phyloP scores from a whole-genome alignment of 2,113 vertebrate species.

The Ammodytes dubius region DNA sequence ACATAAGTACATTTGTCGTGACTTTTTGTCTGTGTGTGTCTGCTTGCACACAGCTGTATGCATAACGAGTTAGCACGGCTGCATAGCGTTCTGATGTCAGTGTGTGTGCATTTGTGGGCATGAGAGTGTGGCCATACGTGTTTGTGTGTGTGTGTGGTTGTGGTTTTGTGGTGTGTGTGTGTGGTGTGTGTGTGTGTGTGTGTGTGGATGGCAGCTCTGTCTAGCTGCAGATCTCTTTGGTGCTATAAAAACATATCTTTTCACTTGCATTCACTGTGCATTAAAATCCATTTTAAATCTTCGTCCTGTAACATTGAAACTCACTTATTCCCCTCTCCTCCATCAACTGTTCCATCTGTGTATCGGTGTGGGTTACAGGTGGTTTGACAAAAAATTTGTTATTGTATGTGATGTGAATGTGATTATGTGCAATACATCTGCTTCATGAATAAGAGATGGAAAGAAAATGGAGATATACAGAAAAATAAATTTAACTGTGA shows the following conservation, averaged over 20 bases:
- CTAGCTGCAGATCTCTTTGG: neutral
- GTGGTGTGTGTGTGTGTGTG: neutral
- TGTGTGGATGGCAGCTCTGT: neutral
- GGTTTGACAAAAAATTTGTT: neutral
- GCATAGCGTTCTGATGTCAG: neutral
- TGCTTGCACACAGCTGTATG: conserved; percentile 16
- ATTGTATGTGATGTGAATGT: neutral
- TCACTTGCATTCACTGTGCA: neutral
- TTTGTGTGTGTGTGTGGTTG: neutral
- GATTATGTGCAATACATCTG: neutral
- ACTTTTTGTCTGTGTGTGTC: conserved; percentile 31
- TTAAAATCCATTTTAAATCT: neutral
- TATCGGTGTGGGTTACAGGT: neutral
- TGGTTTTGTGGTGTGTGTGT: neutral
- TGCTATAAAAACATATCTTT: neutral
- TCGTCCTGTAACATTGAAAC: neutral
- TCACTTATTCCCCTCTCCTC: neutral
- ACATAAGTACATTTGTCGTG: conserved; percentile 11
- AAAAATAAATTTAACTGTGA: too few species aligned
- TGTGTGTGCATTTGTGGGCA: neutral
- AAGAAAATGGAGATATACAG: neutral
- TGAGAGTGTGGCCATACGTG: neutral
- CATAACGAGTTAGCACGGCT: conserved; percentile 16
- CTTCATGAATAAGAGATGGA: conserved; percentile 1
- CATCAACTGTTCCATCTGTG: neutral